Evolutionary conservation across 2,113 vertebrate genomes (phyloP), one percentile per base, ranked within the genome.

Genomic region (Oryzias celebensis): DNA sequence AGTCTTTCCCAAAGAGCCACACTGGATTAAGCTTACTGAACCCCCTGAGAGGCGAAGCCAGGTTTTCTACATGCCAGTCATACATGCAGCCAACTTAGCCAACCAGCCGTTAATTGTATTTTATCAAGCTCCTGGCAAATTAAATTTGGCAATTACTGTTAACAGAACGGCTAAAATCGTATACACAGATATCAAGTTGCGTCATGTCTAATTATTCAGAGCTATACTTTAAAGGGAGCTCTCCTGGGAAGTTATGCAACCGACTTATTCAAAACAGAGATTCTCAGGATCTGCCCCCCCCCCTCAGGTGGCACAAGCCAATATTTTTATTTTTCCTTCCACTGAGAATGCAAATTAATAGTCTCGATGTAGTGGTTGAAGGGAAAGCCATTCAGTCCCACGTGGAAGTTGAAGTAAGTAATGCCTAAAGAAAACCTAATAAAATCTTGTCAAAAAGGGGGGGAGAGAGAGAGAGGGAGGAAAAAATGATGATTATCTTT

Each of bases 401-500:
- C 86, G 85, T 88, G 81, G 92, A 94, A 93, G 92, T 93, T 91
- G 90, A 85, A 94, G 94, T 95, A 95, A 95, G 96, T 94, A 93
- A 93, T 92, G 92, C 88, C 94, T 91, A 94, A 58, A 56, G 64
- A 74, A 83, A 93, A 93, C 82, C 92, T 92, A 94, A 96, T 94
- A 95, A 93, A 92, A 95, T 94, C 91, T 85, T 94, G 84, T 90
- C 88, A 87, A 87, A 65, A 55, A 55, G 52, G 26, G 2, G 45
- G 16, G 18, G 14, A 10, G 10, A 6, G 4, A 28, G 26, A 28
- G 7, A 47, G 15, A n/a, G n/a, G 16, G 16, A 10, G n/a, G n/a
- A 49, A n/a, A 93, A 67, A 67, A 93, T 92, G 92, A 95, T 94
- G 92, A 96, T 96, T 94, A 95, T 94, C 93, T 95, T 95, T 95